Conservation (phyloP, 2,113 vertebrate species). For the Cygnus atratus region DNA sequence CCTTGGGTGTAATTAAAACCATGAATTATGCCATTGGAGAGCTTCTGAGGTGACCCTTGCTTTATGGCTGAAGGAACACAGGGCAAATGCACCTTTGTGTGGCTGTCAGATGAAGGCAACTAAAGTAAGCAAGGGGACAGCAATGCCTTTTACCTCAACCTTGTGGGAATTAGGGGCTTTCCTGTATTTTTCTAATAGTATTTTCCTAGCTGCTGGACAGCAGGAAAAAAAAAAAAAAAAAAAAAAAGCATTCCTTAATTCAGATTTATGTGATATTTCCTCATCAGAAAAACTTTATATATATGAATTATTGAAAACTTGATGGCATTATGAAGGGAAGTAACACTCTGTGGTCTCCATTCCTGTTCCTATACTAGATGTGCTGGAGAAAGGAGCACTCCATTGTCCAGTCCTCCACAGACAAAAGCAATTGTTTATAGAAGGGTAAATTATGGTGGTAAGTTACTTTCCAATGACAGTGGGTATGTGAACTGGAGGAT, state of each 20-base stretch:
- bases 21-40: background rate
- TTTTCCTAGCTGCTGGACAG: background rate
- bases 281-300: background rate
- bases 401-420: background rate
- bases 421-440: background rate
- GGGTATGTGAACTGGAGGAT: background rate
- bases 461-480: background rate
- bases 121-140: background rate
- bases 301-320: background rate
- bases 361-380: background rate
- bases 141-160: background rate
- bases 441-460: fast-evolving
- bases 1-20: background rate
- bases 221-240: background rate
- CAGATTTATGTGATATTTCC: background rate
- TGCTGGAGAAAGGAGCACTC: fast-evolving
- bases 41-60: background rate
- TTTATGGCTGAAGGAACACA: background rate
- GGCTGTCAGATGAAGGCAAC: background rate
- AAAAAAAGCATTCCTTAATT: background rate
- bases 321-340: background rate
- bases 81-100: background rate
- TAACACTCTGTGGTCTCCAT: background rate
- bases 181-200: background rate
- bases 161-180: background rate